Evolutionary conservation across 2,113 vertebrate genomes (phyloP), one percentile per base, ranked within the genome.

Genomic region (Psammodynastes pulverulentus): DNA sequence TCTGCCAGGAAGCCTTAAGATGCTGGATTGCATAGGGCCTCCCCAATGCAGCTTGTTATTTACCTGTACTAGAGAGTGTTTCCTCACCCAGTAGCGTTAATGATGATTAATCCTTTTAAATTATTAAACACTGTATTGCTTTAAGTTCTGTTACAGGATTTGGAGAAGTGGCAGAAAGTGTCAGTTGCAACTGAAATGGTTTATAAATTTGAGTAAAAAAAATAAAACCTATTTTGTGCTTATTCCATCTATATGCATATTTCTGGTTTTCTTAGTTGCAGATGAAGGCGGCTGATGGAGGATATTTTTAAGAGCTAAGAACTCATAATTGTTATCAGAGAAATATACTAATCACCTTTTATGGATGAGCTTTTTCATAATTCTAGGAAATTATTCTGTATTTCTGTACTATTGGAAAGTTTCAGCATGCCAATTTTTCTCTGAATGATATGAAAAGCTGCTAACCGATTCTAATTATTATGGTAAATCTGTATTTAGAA

Each of bases 291-390:
- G 92, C 89, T 94, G 93, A n/a, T 43, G 92, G 13, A 54, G 87
- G 94, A 85, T 88, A 8, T 91, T 48, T 62, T 91, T 92, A 62
- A 91, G 58, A 94, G 62, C 67, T 90, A 93, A 90, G 54, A 90
- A 10, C 94, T 51, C 9, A 3, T 4, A 10, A 29, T 94, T 95
- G 52, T 95, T 93, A 87, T 58, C 90, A 94, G 94, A 96, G 91
- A 95, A 96, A 93, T 96, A 91, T 84, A 85, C 26, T 93, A 93
- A 93, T 96, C 95, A 88, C 56, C 95, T 95, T 97, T 96, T 72
- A 89, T 89, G 52, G 95, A 46, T 93, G 88, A 95, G 45, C 29
- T 91, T 93, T 96, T 53, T 92, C 51, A 91, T 96, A 93, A 95
- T 96, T 90, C 87, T 95, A 12, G 94, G 95, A 87, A 96, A 95